Evolutionary conservation across 2,113 vertebrate species (phyloP).

Genomic region (Malaclemys terrapin): DNA sequence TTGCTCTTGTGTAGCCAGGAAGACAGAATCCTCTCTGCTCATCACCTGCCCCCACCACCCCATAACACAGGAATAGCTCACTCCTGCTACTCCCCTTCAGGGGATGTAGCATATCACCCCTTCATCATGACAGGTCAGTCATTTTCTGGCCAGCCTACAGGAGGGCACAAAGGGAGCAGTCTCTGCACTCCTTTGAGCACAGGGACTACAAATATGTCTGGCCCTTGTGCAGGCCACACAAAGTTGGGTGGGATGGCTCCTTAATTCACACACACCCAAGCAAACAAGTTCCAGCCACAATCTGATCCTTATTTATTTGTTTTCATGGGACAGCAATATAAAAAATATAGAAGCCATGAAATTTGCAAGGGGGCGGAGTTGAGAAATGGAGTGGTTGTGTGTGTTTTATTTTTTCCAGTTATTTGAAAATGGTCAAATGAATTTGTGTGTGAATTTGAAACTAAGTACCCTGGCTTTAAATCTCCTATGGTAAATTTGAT

Average conservation of each 20-base stretch:
- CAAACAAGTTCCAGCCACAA: rapidly evolving
- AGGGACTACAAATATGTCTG: background rate
- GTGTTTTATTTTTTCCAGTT: background rate
- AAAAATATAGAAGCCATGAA: background rate
- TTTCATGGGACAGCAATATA: background rate
- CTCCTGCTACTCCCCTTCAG: rapidly evolving
- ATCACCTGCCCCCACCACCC: background rate
- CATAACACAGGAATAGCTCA: rapidly evolving
- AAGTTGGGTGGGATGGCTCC: rapidly evolving
- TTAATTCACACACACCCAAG: rapidly evolving
- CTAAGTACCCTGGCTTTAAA: background rate
- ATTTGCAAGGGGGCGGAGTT: background rate
- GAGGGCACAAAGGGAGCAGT: rapidly evolving
- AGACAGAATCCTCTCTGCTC: background rate
- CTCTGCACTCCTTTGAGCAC: background rate
- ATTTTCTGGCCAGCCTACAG: background rate
- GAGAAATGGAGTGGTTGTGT: background rate
- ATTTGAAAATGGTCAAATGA: background rate
- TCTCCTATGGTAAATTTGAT: background rate
- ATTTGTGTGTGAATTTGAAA: too few species aligned
- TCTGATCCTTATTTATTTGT: background rate
- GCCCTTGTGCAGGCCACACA: background rate
- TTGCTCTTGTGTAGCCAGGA: background rate
- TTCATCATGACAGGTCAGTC: background rate
- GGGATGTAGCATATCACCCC: background rate